These are phyloP conservation scores for Lasiurus borealis DNA, from an alignment of 2,113 vertebrate species.

Conservation along the genomic window DNA sequence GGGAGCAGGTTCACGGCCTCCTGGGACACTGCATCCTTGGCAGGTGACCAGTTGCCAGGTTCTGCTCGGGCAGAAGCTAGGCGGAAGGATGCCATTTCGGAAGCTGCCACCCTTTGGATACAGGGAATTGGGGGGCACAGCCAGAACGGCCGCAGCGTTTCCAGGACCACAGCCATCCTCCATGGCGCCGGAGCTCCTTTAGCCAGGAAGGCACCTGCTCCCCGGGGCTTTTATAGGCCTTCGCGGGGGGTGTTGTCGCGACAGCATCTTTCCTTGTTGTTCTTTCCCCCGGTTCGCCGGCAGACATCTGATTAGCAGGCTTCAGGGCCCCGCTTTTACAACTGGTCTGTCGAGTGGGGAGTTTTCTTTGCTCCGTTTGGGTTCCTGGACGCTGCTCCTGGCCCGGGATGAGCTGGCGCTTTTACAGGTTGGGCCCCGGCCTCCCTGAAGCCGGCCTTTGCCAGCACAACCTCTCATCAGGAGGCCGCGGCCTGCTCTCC, in stretches of 20 bases:
- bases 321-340: slow-evolving; percentile 47
- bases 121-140: background rate
- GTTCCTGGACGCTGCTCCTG: background rate
- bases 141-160: background rate
- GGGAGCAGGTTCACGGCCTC: background rate
- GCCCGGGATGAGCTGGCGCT: slow-evolving; percentile 51
- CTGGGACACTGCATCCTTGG: slow-evolving; percentile 22
- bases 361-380: background rate
- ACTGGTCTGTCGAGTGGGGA: background rate
- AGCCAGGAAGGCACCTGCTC: background rate
- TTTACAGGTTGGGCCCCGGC: slow-evolving; percentile 57
- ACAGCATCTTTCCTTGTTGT: slow-evolving; percentile 73
- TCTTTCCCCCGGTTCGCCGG: background rate
- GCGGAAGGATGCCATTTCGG: slow-evolving; percentile 51
- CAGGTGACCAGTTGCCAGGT: slow-evolving; percentile 75
- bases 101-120: background rate
- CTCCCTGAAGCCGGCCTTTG: background rate
- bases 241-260: background rate
- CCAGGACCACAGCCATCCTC: background rate
- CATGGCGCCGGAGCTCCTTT: background rate
- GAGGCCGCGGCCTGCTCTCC: slow-evolving; percentile 37
- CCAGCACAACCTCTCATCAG: slow-evolving; percentile 63
- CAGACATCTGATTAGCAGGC: slow-evolving; percentile 76
- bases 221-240: slow-evolving; percentile 68
- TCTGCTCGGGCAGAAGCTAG: slow-evolving; percentile 71